These are phyloP conservation scores for Drosophila obscura DNA, from an alignment of 1,140 invertebrate genomes.

Conservation along the genomic window DNA sequence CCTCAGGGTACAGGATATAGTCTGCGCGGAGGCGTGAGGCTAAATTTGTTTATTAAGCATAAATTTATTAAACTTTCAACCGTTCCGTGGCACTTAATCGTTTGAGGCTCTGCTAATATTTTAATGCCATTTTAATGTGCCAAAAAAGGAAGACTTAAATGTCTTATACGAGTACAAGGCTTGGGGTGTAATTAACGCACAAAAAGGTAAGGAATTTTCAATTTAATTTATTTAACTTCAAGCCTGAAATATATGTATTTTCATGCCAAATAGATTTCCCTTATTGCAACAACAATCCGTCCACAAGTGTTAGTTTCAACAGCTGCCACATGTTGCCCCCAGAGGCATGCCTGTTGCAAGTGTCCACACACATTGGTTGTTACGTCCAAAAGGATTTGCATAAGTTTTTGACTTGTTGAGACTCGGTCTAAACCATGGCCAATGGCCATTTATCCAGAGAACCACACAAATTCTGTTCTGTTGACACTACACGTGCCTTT, in stretches of 20 bases:
- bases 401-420: slow-evolving; percentile 5
- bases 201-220: background rate
- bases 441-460: slow-evolving; percentile 5
- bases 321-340: background rate
- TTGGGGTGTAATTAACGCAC: slow-evolving; percentile 2
- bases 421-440: background rate
- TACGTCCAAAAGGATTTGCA: slow-evolving; percentile 7
- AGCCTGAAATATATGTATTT: no score
- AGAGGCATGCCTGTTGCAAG: background rate
- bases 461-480: no score
- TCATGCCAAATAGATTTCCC: no score
- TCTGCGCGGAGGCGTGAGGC: background rate
- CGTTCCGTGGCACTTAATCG: background rate
- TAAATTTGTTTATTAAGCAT: slow-evolving; percentile 25
- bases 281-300: no score
- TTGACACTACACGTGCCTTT: no score
- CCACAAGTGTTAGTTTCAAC: slow-evolving; percentile 2
- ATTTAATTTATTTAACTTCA: no score
- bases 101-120: background rate
- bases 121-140: slow-evolving; percentile 31
- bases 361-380: slow-evolving; percentile 12
- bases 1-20: background rate
- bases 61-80: slow-evolving; percentile 15
- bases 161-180: background rate
- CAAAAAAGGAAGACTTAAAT: slow-evolving; percentile 12